A percentile compares a stretch with the other conserved stretches of the same genome.
These are phyloP conservation scores for Luffia ferchaultella DNA, from an alignment of 2,888 invertebrate genomes.

Conservation along the genomic window DNA sequence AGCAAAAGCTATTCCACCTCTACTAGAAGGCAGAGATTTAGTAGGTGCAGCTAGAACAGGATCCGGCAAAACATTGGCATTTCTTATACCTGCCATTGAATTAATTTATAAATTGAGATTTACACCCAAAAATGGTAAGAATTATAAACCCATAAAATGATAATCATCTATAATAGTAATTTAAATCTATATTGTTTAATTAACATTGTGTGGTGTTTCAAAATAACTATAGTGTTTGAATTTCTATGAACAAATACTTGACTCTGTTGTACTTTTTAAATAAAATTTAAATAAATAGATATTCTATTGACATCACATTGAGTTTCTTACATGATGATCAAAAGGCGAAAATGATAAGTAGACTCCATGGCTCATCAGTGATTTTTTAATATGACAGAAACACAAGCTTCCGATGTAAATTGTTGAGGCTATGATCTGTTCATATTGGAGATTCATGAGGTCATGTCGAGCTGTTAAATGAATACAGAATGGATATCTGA, in stretches of 20 bases:
- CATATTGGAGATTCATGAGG: too few relatives aligned
- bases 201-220: too few relatives aligned
- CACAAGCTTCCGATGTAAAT: constrained; percentile 38
- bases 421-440: constrained; percentile 51
- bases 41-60: constrained; percentile 98
- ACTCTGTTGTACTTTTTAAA: too few relatives aligned
- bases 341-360: constrained; percentile 70
- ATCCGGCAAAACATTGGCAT: constrained; percentile 96
- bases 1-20: constrained; percentile 85
- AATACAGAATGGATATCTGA: not conserved
- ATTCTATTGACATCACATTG: too few relatives aligned
- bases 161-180: too few relatives aligned
- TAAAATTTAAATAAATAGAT: too few relatives aligned
- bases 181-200: too few relatives aligned
- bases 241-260: too few relatives aligned
- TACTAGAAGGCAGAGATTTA: constrained; percentile 91
- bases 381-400: constrained; percentile 20
- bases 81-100: constrained; percentile 95
- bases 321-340: constrained; percentile 50
- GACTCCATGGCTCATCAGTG: constrained; percentile 28
- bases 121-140: constrained; percentile 87
- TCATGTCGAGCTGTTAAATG: not conserved
- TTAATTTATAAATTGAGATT: constrained; percentile 89
- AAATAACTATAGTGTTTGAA: too few relatives aligned
- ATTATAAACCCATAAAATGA: too few relatives aligned